Evolutionary conservation across 2,888 invertebrate species (phyloP), one percentile per base, ranked within the genome.

Genomic region (Acleris emargana): DNA sequence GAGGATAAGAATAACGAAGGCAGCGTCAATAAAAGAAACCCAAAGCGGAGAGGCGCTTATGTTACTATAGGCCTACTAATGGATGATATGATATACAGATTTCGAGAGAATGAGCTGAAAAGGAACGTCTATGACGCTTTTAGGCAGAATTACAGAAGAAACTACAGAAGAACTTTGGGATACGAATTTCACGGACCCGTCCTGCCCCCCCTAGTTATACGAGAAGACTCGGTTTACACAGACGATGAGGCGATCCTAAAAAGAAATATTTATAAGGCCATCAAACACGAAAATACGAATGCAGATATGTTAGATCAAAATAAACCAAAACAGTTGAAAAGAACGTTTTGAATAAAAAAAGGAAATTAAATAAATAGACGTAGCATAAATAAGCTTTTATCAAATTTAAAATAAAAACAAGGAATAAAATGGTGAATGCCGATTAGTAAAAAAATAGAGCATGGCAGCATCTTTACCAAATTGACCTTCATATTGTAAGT

Each of bases 211-310:
- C 28, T 16, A 58, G 47, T 11, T 20, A 58, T 42, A 55, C 47
- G 3, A 55, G 70, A 43, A 66, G 66, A 54, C 6, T 49, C 58
- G 5, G 67, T 67, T 53, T 16, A 57, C 18, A 70, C 67, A 16
- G 69, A 69, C 25, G 64, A 69, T 9, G 72, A 72, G 52, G 13
- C 62, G 2, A 38, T 75, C 18, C 22, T 79, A 0, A 80, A 76
- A 66, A 67, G 69, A 1, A 76, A 74, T 51, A 71, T 79, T 45
- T 79, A 79, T 38, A 75, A 73, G 66, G 68, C 67, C 1, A 68
- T 78, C 51, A 45, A 57, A 6, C 11, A 22, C 3, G 7, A 9
- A 16, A 25, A 57, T 17, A 6, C 13, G 5, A 3, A 38, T 13
- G 13, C 38, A 4, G 38, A 38, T 38, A 38, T 4, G 13, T 38